Percentiles rank a stretch among this genome's conserved stretches.
These are phyloP conservation scores for Drosophila limbata DNA, from an alignment of 2,888 invertebrate species.

Conservation along the genomic window DNA sequence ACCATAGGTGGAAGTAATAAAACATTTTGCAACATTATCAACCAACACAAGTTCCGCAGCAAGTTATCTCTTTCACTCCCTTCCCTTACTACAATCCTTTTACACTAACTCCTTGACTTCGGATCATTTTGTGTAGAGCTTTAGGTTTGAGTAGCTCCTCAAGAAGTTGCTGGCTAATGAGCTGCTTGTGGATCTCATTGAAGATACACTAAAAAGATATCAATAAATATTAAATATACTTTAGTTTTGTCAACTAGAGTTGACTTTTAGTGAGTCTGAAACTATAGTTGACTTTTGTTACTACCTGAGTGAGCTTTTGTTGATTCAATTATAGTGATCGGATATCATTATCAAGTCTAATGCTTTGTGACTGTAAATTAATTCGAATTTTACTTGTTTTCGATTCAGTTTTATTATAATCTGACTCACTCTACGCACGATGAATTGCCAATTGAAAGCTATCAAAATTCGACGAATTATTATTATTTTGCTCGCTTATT, in stretches of 20 bases:
- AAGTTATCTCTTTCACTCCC: not conserved
- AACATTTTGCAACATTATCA: conserved; percentile 75
- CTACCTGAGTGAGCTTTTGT: too few species aligned
- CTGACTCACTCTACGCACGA: conserved; percentile 4
- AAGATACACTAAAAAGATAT: not conserved
- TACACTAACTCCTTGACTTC: not conserved
- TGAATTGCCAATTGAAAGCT: conserved; percentile 27
- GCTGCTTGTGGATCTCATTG: conserved; percentile 3
- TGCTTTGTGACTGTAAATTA: conserved; percentile 6
- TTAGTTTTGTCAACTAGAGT: too few species aligned
- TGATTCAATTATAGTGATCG: not conserved
- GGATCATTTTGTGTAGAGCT: too few species aligned
- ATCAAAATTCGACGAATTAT: conserved; percentile 6
- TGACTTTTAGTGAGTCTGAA: too few species aligned
- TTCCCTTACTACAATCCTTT: not conserved
- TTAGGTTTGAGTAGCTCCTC: not conserved
- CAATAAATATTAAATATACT: not conserved
- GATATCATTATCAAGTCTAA: not conserved
- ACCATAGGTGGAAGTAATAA: conserved; percentile 79
- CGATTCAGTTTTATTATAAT: not conserved
- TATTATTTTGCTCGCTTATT: conserved; percentile 13
- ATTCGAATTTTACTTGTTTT: conserved; percentile 4
- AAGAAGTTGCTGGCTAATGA: conserved; percentile 18
- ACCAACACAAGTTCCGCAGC: conserved; percentile 52
- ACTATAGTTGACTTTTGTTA: too few species aligned